A percentile compares a stretch with the other conserved stretches of the same genome.
Evolutionary conservation across 1,140 invertebrate genomes (phyloP).

Genomic region (Epicauta chinensis): DNA sequence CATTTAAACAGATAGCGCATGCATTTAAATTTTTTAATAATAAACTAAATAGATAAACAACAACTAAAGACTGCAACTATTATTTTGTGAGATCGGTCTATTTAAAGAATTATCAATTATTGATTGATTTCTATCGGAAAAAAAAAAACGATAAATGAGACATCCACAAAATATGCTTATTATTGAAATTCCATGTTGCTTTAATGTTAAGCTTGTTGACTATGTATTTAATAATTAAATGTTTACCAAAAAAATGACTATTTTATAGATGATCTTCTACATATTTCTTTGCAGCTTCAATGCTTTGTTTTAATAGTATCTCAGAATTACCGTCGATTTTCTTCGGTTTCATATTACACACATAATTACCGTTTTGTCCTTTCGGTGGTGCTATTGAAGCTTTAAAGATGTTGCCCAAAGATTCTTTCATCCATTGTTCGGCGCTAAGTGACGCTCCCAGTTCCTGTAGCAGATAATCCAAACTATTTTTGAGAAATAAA

Average conservation of each 20-base stretch:
- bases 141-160: slow-evolving; percentile 7
- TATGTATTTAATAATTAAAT: slow-evolving; percentile 18
- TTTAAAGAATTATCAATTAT: too few relatives aligned
- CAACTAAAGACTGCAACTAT: too few relatives aligned
- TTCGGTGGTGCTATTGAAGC: slow-evolving; percentile 42
- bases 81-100: too few relatives aligned
- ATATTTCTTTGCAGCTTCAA: slow-evolving; percentile 47
- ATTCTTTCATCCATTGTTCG: slow-evolving; percentile 53
- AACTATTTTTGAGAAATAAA: slow-evolving; percentile 17
- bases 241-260: slow-evolving; percentile 12
- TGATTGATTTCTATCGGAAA: too few relatives aligned
- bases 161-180: slow-evolving; percentile 10
- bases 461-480: slow-evolving; percentile 37
- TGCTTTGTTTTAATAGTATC: slow-evolving; percentile 44
- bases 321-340: slow-evolving; percentile 43
- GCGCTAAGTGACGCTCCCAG: slow-evolving; percentile 51
- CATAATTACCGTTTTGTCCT: slow-evolving; percentile 47
- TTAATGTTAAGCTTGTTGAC: slow-evolving; percentile 18
- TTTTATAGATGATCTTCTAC: slow-evolving; percentile 41
- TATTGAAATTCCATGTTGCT: slow-evolving; percentile 12
- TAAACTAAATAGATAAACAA: too few relatives aligned
- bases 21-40: too few relatives aligned
- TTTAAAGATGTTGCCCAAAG: slow-evolving; percentile 47
- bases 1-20: too few relatives aligned
- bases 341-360: slow-evolving; percentile 53